Evolutionary conservation across 2,888 invertebrate species (phyloP), one percentile per base, ranked within the genome.

Genomic region (Eilema caniola): DNA sequence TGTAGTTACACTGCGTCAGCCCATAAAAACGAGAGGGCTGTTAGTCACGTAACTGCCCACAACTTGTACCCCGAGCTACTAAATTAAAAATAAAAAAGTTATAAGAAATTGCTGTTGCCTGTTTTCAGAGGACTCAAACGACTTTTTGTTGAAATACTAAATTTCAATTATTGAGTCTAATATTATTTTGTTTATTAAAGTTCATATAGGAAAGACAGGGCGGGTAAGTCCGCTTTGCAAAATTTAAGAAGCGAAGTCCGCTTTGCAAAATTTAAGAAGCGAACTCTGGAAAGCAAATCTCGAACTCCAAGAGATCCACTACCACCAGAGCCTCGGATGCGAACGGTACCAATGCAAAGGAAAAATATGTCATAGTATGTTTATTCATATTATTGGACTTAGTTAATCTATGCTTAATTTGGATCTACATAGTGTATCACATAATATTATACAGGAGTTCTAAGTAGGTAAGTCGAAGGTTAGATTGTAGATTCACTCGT

Each of bases 1-100:
- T 67, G 62, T 68, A 37, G 65, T 37, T 67, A 66, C 61, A 62
- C 33, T 68, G 33, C 57, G 67, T 53, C 53, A 70, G 47, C 57
- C 61, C 66, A 66, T 70, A 62, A 56, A 62, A 61, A 56, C 53
- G 25, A 65, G 23, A 64, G 53, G 12, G 66, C 62, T 59, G 57
- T 62, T 66, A 57, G 41, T 66, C 37, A 62, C 57, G 62, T 57
- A 62, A 62, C 57, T 61, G 57, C 59, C 66, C 33, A 63, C 66
- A 66, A 47, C 53, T 62, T 56, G 65, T 66, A 62, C 53, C 47
- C 24, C 3, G 53, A 33, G 59, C 28, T 65, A 24, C 24, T 16
- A 47, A 65, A 69, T 64, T 20, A 53, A 60, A 37, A 31, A 64
- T 59, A 64, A 57, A 63, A 70, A 53, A n/a, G 65, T 24, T 20